These are phyloP conservation scores for Ameiurus melas DNA, from an alignment of 2,113 vertebrate species.

Conservation along the genomic window DNA sequence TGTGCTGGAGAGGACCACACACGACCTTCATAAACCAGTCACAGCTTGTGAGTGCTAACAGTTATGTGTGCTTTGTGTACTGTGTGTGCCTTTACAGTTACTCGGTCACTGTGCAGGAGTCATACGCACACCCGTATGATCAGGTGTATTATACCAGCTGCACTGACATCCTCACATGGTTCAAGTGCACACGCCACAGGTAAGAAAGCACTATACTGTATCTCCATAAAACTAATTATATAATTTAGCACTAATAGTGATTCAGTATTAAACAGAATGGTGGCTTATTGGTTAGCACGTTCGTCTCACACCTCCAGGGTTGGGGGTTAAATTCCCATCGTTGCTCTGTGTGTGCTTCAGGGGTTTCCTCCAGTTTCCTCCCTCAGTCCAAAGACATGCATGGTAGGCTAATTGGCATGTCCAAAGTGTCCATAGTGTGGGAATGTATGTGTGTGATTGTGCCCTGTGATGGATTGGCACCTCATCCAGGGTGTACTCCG, in stretches of 20 bases:
- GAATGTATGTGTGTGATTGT: too few relatives aligned
- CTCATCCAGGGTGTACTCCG: too few relatives aligned
- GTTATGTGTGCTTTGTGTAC: background rate
- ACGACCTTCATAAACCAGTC: slow-evolving; percentile 27
- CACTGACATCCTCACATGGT: slow-evolving; percentile 96
- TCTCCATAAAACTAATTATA: background rate
- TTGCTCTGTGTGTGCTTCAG: too few relatives aligned
- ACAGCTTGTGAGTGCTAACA: background rate
- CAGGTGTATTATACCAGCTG: slow-evolving; percentile 98
- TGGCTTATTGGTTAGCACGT: too few relatives aligned
- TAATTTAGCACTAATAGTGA: background rate
- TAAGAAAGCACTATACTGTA: slow-evolving; percentile 58
- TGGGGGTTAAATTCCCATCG: too few relatives aligned
- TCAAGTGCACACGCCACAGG: slow-evolving; percentile 97
- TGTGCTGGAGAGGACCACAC: slow-evolving; percentile 50
- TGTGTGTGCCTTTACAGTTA: slow-evolving; percentile 74
- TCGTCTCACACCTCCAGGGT: too few relatives aligned
- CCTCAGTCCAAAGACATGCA: too few relatives aligned
- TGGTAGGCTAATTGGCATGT: too few relatives aligned
- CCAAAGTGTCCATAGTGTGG: too few relatives aligned
- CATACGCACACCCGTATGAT: slow-evolving; percentile 91
- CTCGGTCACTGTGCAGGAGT: slow-evolving; percentile 93
- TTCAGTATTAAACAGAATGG: background rate
- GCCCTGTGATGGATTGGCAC: too few relatives aligned
- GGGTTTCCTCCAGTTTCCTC: too few relatives aligned